Conservation (phyloP, 37 sponge, comb jelly and placozoan species). For the Halichondria panicea region DNA sequence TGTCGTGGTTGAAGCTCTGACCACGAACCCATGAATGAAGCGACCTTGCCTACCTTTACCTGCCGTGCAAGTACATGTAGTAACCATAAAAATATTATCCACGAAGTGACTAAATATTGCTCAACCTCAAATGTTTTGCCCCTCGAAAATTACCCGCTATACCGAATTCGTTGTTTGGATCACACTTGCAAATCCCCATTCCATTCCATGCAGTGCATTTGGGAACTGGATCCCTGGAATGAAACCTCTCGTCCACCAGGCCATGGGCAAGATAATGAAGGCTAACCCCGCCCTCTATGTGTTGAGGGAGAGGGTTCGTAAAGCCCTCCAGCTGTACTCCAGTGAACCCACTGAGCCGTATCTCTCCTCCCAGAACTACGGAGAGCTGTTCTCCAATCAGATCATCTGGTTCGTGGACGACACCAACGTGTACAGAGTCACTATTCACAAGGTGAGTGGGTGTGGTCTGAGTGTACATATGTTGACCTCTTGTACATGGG, state of each 20-base stretch:
- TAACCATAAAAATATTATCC: too few relatives aligned
- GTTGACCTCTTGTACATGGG: too few relatives aligned
- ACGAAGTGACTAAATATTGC: too few relatives aligned
- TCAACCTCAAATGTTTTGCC: too few relatives aligned
- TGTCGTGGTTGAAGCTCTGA: too few relatives aligned
- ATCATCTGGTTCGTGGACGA: slow-evolving; percentile 99
- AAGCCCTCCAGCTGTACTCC: slow-evolving; percentile 98
- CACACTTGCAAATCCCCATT: too few relatives aligned
- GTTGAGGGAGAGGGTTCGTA: slow-evolving; percentile 93
- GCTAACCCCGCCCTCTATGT: slow-evolving; percentile 99
- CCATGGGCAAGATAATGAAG: slow-evolving; percentile 99
- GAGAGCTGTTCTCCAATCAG: slow-evolving; percentile 99
- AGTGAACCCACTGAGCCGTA: slow-evolving; percentile 99
- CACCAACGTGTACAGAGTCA: slow-evolving; percentile 99
- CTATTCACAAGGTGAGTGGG: slow-evolving; percentile 94
- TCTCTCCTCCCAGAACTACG: slow-evolving; percentile 99
- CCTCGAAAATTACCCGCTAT: too few relatives aligned
- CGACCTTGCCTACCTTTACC: too few relatives aligned
- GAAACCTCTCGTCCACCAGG: slow-evolving; percentile 97
- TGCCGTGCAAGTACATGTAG: too few relatives aligned
- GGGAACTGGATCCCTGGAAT: slow-evolving; percentile 99
- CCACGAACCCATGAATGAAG: too few relatives aligned
- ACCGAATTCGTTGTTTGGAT: too few relatives aligned
- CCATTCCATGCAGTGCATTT: slow-evolving; percentile 79
- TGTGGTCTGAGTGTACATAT: too few relatives aligned